Conservation (phyloP, 2,888 invertebrate species). For the Boloria euphrosyne region DNA sequence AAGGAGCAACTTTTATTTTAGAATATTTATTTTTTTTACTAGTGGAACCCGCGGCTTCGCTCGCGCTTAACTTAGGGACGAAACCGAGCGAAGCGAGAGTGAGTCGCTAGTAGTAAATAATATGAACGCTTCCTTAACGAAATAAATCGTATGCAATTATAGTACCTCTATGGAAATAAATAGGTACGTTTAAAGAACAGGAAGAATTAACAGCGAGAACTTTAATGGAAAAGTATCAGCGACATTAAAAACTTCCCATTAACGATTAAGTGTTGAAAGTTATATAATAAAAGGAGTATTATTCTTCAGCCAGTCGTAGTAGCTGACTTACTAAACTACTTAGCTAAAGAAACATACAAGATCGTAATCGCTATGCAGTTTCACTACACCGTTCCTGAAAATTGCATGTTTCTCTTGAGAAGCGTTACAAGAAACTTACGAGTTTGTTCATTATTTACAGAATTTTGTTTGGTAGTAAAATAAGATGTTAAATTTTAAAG, state of each 20-base stretch:
- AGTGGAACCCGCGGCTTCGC: too few species aligned
- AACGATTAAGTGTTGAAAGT: slow-evolving; percentile 4
- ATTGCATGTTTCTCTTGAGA: slow-evolving; percentile 16
- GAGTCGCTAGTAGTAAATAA: too few species aligned
- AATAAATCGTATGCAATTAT: too few species aligned
- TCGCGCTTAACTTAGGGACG: too few species aligned
- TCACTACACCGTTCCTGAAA: slow-evolving; percentile 14
- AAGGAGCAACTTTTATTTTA: too few species aligned
- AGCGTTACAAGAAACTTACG: slow-evolving; percentile 12
- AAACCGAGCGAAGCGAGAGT: too few species aligned
- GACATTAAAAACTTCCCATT: slow-evolving; percentile 11
- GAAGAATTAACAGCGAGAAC: not conserved
- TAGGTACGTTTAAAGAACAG: not conserved
- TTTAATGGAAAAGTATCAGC: slow-evolving; percentile 7
- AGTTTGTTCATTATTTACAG: slow-evolving; percentile 11
- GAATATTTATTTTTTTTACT: too few species aligned
- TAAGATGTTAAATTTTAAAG: slow-evolving; percentile 11
- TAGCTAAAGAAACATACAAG: slow-evolving; percentile 5
- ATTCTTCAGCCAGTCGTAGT: slow-evolving; percentile 16
- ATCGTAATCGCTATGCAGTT: slow-evolving; percentile 19
- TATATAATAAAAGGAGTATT: slow-evolving; percentile 19
- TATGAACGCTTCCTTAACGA: too few species aligned
- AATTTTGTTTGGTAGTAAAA: slow-evolving; percentile 17
- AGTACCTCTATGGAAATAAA: too few species aligned
- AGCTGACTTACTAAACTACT: slow-evolving; percentile 17